Percentiles rank a stretch among this genome's conserved stretches.
phyloP scores from a whole-genome alignment of 2,797 vertebrate species.

The Zenarchopterus dispar region DNA sequence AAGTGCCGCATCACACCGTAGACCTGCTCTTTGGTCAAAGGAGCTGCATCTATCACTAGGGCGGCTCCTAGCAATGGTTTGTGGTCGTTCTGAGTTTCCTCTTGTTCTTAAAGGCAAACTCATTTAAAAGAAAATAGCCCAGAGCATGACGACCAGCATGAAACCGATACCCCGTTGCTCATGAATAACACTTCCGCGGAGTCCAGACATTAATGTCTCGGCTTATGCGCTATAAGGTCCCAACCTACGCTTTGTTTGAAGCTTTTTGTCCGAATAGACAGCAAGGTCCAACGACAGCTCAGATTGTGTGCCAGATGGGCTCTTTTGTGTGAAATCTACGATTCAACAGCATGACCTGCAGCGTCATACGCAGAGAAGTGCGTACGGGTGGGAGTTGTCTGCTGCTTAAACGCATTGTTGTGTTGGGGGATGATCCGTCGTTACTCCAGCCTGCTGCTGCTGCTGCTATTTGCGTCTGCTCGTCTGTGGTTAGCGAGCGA shows the following conservation, averaged over 20 bases:
- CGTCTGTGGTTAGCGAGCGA: conserved; percentile 63
- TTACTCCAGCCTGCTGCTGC: conserved; percentile 25
- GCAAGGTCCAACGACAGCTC: conserved; percentile 35
- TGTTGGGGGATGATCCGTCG: conserved; percentile 78
- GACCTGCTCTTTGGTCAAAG: too few species aligned
- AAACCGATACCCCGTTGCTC: too few species aligned
- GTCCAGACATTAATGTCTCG: too few species aligned
- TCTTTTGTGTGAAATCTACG: conserved; percentile 69
- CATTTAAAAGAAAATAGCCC: too few species aligned
- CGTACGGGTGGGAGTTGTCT: conserved; percentile 81
- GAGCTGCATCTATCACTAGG: too few species aligned
- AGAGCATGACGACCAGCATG: too few species aligned
- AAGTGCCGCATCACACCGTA: too few species aligned
- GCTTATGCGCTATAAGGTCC: background rate
- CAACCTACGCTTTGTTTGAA: conserved; percentile 43
- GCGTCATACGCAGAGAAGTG: conserved; percentile 72
- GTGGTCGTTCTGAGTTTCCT: too few species aligned
- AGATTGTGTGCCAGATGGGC: conserved; percentile 75
- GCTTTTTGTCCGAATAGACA: conserved; percentile 11
- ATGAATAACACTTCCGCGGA: too few species aligned
- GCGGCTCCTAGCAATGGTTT: too few species aligned
- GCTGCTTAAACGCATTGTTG: conserved; percentile 76
- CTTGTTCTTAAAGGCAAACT: background rate
- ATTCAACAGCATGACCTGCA: conserved; percentile 73
- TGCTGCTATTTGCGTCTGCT: conserved; percentile 64